Evolutionary conservation across 2,888 invertebrate species (phyloP).

Genomic region (Mesoligia furuncula): DNA sequence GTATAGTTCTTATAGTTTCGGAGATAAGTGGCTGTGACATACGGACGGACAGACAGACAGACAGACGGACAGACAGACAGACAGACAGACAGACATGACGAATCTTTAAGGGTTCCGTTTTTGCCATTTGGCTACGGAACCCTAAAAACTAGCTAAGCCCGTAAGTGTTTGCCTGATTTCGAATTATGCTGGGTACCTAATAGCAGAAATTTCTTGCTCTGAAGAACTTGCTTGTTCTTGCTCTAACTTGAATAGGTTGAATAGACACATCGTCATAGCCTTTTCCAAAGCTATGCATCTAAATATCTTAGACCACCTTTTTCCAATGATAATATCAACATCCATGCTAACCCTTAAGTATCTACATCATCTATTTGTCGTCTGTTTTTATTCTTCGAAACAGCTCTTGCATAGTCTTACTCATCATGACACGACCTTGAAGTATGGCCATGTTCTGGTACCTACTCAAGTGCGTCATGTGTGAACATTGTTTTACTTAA

Average conservation of each 20-base stretch:
- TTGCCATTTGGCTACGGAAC: no score
- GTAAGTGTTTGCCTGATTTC: not conserved
- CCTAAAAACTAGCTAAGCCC: not conserved
- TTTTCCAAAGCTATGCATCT: not conserved
- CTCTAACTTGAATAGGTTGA: not conserved
- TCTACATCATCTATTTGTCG: not conserved
- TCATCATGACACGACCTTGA: slow-evolving; percentile 45
- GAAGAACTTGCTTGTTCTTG: no score
- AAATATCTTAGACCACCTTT: not conserved
- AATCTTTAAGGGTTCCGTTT: no score
- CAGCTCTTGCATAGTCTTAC: slow-evolving; percentile 8
- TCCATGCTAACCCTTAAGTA: not conserved
- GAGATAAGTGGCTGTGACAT: no score
- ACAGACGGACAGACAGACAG: no score
- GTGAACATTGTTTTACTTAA: slow-evolving; percentile 55
- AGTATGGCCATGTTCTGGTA: slow-evolving; percentile 29
- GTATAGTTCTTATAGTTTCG: no score
- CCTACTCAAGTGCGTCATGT: slow-evolving; percentile 45
- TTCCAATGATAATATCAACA: not conserved
- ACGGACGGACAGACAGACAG: no score
- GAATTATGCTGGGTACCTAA: not conserved
- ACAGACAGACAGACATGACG: no score
- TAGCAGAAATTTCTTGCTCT: not conserved
- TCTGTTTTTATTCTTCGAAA: slow-evolving; percentile 19
- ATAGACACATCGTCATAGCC: not conserved